Conservation (phyloP, 2,797 vertebrate genomes). For the Platalea minor region DNA sequence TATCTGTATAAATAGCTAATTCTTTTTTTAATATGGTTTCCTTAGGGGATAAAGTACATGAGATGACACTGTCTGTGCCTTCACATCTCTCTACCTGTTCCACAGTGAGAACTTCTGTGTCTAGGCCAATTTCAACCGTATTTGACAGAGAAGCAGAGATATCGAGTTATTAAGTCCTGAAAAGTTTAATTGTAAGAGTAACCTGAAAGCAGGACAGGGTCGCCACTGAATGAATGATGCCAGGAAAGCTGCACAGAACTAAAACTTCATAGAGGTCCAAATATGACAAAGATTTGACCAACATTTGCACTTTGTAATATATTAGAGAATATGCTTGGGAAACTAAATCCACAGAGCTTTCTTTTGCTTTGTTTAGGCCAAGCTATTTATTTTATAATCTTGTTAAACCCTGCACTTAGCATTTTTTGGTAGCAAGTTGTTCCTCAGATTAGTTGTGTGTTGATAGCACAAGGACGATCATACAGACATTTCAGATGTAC, state of each 20-base stretch:
- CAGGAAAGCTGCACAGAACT: not conserved
- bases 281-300: not conserved
- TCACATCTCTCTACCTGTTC: not conserved
- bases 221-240: not conserved
- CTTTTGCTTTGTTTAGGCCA: not conserved
- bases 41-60: not conserved
- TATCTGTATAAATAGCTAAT: not conserved
- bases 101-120: not conserved
- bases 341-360: not conserved
- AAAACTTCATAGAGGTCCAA: not conserved
- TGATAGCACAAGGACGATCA: not conserved
- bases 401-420: rapidly evolving
- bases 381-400: not conserved
- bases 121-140: not conserved
- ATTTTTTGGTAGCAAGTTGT: not conserved
- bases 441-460: not conserved
- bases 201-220: not conserved
- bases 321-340: not conserved
- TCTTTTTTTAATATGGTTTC: not conserved
- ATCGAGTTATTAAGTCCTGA: not conserved
- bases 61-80: not conserved
- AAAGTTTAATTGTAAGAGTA: not conserved
- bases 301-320: not conserved
- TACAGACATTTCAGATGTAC: rapidly evolving
- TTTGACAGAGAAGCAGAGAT: not conserved